Evolutionary conservation across 2,113 vertebrate genomes (phyloP).

Genomic region (Mirounga angustirostris): DNA sequence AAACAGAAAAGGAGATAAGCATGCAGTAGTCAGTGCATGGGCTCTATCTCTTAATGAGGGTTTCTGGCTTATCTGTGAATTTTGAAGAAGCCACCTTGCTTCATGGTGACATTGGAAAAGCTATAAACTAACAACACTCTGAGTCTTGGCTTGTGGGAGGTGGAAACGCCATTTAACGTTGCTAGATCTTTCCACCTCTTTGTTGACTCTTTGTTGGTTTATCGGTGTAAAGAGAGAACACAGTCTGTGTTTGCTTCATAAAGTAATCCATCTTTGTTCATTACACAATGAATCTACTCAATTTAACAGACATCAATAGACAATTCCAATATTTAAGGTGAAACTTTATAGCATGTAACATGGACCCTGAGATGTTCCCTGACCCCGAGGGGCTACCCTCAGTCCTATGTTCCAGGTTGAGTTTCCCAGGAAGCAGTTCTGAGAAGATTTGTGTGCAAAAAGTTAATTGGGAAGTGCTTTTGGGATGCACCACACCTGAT

Average conservation of each 20-base stretch:
- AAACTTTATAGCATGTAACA: neutral
- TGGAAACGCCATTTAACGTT: neutral
- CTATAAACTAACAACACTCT: neutral
- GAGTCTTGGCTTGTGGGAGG: no score
- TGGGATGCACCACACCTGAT: neutral
- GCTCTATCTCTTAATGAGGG: no score
- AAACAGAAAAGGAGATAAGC: neutral
- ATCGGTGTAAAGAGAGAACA: neutral
- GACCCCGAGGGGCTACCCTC: rapidly evolving
- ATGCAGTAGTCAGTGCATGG: no score
- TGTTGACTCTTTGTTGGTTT: neutral
- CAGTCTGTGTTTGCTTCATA: neutral
- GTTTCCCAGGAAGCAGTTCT: neutral
- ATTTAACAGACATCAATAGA: neutral
- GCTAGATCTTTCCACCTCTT: neutral
- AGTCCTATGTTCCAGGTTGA: no score
- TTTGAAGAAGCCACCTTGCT: neutral
- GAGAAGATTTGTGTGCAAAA: neutral
- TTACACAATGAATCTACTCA: neutral
- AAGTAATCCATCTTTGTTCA: neutral
- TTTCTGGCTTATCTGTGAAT: neutral
- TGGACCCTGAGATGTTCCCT: no score
- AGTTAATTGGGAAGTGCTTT: neutral
- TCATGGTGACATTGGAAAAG: neutral
- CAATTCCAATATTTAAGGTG: neutral